Percentiles rank a stretch among this genome's conserved stretches.
These are phyloP conservation scores for Xenopus tropicalis DNA, from an alignment of 2,113 vertebrate genomes.

Conservation along the genomic window UCB_Xtro_10.0 CM004444.2:25062501-25063000, in stretches of 20 bases:
- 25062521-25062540: too few species aligned
- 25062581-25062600: too few species aligned
- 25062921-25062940: background rate
- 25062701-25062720: background rate
- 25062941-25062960: too few species aligned
- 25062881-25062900: constrained; percentile 15
- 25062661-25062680: constrained; percentile 17
- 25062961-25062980: too few species aligned
- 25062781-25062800: constrained; percentile 36
- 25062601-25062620: constrained; percentile 1
- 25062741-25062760: constrained; percentile 24
- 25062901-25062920: constrained; percentile 11
- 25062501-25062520: too few species aligned
- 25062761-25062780: constrained; percentile 14
- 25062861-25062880: constrained; percentile 19
- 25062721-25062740: constrained; percentile 8
- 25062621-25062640: constrained; percentile 27
- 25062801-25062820: constrained; percentile 25
- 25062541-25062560: too few species aligned
- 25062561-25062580: too few species aligned
- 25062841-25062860: constrained; percentile 41
- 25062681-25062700: constrained; percentile 24
- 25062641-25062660: background rate
- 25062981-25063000: too few species aligned
- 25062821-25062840: constrained; percentile 38